These are phyloP conservation scores for Pelobates cultripes DNA, from an alignment of 2,797 vertebrate genomes.

Conservation along the genomic window DNA sequence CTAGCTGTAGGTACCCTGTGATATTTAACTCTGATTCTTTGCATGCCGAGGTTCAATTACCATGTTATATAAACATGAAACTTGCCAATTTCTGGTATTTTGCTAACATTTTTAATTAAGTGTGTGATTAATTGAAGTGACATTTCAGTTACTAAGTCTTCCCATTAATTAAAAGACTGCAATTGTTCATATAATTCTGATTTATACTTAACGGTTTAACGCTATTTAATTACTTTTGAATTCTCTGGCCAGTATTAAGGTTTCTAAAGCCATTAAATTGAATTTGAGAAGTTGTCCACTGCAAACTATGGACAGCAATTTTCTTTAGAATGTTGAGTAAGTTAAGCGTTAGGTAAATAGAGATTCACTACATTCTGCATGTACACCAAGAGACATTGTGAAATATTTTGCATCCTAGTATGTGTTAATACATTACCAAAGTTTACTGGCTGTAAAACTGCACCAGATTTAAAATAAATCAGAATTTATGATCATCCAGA, in stretches of 20 bases:
- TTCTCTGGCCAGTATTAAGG: conserved; percentile 14
- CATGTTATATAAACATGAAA: conserved; percentile 34
- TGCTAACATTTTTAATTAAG: conserved; percentile 52
- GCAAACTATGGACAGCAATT: neutral
- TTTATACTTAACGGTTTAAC: conserved; percentile 22
- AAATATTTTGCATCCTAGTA: too few species aligned
- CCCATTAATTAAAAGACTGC: conserved; percentile 43
- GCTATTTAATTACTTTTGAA: conserved; percentile 35
- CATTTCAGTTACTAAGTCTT: conserved; percentile 30
- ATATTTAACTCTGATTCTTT: conserved; percentile 12
- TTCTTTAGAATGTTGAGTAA: conserved; percentile 21
- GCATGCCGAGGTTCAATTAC: conserved; percentile 22
- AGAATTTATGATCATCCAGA: too few species aligned
- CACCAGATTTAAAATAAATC: too few species aligned
- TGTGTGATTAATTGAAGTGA: conserved; percentile 52
- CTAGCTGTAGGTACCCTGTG: neutral
- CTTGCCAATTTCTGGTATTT: conserved; percentile 26
- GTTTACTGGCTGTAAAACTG: too few species aligned
- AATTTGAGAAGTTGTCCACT: conserved; percentile 2
- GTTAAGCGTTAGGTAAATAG: neutral
- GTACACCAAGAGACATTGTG: too few species aligned
- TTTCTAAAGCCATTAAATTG: conserved; percentile 20
- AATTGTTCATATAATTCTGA: conserved; percentile 15
- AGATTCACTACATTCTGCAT: neutral
- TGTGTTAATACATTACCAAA: too few species aligned